Evolutionary conservation across 1,140 invertebrate genomes (phyloP), one percentile per base, ranked within the genome.

Genomic region (Drosophila sechellia): DNA sequence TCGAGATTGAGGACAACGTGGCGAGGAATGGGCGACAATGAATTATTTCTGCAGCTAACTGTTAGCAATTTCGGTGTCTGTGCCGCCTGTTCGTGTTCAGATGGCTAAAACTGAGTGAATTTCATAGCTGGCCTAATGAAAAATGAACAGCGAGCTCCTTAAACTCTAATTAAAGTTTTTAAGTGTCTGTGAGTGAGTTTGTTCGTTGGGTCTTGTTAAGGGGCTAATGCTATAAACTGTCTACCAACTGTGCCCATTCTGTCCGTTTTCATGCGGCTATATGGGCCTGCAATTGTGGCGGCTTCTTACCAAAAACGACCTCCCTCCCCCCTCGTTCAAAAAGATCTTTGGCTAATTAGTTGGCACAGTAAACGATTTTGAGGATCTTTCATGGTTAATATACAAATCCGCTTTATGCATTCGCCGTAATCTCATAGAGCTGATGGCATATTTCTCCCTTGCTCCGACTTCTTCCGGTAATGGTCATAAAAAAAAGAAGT

Each of bases 91-190:
- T 22, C 20, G 20, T 55, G 59, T 61, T 68, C 22, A 25, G 42
- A 49, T 45, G 66, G 66, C 66, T 31, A 68, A 70, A 70, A 80
- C 57, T 63, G 79, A 61, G 79, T 71, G 63, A 83, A 70, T 79
- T 79, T 81, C 59, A 75, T 79, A 74, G 66, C 59, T 45, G 56
- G 68, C 60, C 79, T 86, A 76, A 76, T 61, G 66, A 81, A 81
- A 72, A 83, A 61, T 78, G 79, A 76, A 66, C 63, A 17, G 17
- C 43, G 43, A 40, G 78, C 75, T 86, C 70, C 79, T 86, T 86
- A 86, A 86, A 87, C 79, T 86, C 83, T 86, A 86, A 86, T 86
- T 86, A 86, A 86, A 77, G 83, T 86, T 59, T 77, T 85, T 77
- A 79, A 69, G 61, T 78, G 81, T 60, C 54, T 64, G 50, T 66